Evolutionary conservation across 1,140 invertebrate genomes (phyloP).

Genomic region (Vanessa atalanta): DNA sequence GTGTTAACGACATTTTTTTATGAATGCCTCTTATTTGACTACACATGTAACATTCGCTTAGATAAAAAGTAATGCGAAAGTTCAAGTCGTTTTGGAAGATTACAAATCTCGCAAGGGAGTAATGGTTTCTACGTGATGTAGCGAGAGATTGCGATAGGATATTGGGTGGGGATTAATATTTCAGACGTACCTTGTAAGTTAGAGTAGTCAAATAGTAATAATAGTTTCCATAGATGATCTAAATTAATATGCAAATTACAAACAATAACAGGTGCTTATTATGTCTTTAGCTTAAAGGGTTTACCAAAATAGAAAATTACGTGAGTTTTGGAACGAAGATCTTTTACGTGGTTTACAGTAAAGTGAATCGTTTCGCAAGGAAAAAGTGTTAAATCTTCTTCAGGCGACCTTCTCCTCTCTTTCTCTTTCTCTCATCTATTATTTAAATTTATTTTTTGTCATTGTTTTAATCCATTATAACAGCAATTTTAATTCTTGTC

Average conservation of each 20-base stretch:
- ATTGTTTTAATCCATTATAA: too few species aligned
- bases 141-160: background rate
- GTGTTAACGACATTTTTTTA: too few species aligned
- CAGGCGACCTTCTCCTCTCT: too few species aligned
- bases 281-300: too few species aligned
- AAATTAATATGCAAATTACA: background rate
- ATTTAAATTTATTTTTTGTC: too few species aligned
- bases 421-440: too few species aligned
- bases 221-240: background rate
- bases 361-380: too few species aligned
- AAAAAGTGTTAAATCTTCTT: too few species aligned
- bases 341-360: too few species aligned
- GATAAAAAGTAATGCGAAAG: background rate
- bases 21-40: background rate
- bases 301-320: too few species aligned
- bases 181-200: background rate
- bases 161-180: conserved; percentile 2
- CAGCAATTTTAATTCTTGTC: too few species aligned
- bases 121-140: background rate
- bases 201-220: background rate
- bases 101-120: conserved; percentile 1
- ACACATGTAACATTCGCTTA: background rate
- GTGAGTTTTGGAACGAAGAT: too few species aligned
- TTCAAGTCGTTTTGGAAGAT: conserved; percentile 6
- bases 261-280: background rate